Conservation (phyloP, 2,888 invertebrate species). For the Ichneumoninae sp. region DNA sequence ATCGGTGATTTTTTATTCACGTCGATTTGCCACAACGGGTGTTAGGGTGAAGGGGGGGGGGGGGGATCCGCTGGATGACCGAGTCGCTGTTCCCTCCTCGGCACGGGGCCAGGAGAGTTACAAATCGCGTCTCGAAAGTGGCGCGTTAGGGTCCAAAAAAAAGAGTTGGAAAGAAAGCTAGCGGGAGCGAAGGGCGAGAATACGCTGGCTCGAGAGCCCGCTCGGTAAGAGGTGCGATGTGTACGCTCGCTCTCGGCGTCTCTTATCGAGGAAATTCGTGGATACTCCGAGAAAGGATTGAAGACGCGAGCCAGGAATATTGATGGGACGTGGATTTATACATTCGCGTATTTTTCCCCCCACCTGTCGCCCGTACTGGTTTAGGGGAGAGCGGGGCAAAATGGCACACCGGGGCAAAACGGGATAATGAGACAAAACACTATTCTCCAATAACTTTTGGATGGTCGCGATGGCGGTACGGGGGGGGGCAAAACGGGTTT, state of each 20-base stretch:
- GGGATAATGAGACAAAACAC: no score
- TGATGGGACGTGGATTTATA: constrained; percentile 67
- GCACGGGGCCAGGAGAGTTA: constrained; percentile 51
- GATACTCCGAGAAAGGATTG: constrained; percentile 62
- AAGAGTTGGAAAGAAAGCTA: constrained; percentile 22
- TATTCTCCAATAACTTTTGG: no score
- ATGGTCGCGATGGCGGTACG: no score
- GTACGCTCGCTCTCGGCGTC: constrained; percentile 47
- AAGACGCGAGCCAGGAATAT: constrained; percentile 64
- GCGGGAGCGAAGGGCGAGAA: constrained; percentile 66
- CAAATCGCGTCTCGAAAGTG: constrained; percentile 69
- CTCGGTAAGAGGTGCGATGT: constrained; percentile 82
- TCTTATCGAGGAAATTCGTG: constrained; percentile 50
- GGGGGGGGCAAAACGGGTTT: no score
- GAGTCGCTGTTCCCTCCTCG: constrained; percentile 24
- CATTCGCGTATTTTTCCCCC: constrained; percentile 33
- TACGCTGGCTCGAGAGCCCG: constrained; percentile 80
- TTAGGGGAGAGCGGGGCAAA: neutral
- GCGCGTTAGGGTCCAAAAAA: constrained; percentile 65
- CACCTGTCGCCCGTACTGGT: constrained; percentile 3
- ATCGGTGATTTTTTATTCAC: constrained; percentile 69
- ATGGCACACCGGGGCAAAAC: no score
- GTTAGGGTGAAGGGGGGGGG: neutral
- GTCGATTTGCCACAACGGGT: constrained; percentile 67
- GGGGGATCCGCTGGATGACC: constrained; percentile 22